Percentiles rank a stretch among this genome's conserved stretches.
These are phyloP conservation scores for Henricia sp. DNA, from an alignment of 53 echinoderm and acorn worm species.

Conservation along the genomic window DNA sequence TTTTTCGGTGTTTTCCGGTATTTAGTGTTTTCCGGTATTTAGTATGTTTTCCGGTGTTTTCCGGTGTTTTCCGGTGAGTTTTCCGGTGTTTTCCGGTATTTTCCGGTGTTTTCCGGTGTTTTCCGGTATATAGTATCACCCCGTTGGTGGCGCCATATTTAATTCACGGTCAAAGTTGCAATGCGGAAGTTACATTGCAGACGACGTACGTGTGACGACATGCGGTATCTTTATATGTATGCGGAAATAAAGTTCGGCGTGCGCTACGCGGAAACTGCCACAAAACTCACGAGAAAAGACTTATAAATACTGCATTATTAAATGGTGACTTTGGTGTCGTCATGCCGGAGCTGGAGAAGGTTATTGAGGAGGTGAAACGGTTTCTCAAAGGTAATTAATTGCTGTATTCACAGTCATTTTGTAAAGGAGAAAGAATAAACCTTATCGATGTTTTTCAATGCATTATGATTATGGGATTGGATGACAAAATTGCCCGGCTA, in stretches of 20 bases:
- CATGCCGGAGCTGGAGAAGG: constrained; percentile 63
- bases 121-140: too few relatives aligned
- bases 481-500: too few relatives aligned
- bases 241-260: background rate
- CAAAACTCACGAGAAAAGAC: constrained; percentile 10
- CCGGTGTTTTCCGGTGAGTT: too few relatives aligned
- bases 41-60: too few relatives aligned
- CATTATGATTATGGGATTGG: background rate
- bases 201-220: too few relatives aligned
- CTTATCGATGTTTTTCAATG: background rate
- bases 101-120: too few relatives aligned
- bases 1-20: too few relatives aligned
- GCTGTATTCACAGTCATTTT: background rate
- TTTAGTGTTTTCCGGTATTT: too few relatives aligned
- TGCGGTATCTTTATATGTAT: too few relatives aligned
- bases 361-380: constrained; percentile 78
- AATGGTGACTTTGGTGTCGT: constrained; percentile 1
- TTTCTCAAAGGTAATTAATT: constrained; percentile 70
- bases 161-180: too few relatives aligned
- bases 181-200: background rate
- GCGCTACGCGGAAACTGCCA: background rate
- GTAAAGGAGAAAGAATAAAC: background rate
- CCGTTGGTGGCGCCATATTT: too few relatives aligned
- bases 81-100: too few relatives aligned
- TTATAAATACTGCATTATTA: background rate